Conservation (phyloP, 2,797 vertebrate species). For the Podargus strigoides region DNA sequence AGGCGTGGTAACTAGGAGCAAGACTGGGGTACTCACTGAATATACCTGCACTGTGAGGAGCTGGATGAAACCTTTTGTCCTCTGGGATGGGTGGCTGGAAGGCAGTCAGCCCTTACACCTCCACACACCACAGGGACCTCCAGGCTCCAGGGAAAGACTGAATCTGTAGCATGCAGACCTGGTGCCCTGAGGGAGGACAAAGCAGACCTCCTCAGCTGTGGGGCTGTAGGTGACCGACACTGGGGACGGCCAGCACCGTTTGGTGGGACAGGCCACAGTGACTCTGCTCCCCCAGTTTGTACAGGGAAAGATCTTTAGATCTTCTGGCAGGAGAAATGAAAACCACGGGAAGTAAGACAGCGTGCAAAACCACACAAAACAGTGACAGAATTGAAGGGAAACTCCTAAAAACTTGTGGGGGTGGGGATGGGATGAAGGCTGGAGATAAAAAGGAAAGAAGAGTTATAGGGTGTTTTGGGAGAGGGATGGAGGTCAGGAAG, state of each 20-base stretch:
- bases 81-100: neutral
- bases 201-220: neutral
- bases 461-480: no score
- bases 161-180: neutral
- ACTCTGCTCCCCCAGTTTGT: neutral
- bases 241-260: neutral
- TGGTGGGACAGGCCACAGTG: neutral
- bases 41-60: neutral
- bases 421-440: neutral
- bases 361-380: neutral
- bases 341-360: neutral
- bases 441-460: neutral
- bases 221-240: rapidly evolving
- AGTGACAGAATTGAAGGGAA: no score
- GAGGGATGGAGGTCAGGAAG: no score
- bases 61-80: neutral
- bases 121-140: neutral
- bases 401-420: neutral
- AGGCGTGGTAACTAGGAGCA: neutral
- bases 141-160: neutral
- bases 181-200: neutral
- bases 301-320: neutral
- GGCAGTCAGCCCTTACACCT: neutral
- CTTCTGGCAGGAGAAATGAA: neutral
- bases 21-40: rapidly evolving